Base-by-base conservation (phyloP, 53 echinoderm and acorn worm genomes). In the Antedon mediterranea region DNA sequence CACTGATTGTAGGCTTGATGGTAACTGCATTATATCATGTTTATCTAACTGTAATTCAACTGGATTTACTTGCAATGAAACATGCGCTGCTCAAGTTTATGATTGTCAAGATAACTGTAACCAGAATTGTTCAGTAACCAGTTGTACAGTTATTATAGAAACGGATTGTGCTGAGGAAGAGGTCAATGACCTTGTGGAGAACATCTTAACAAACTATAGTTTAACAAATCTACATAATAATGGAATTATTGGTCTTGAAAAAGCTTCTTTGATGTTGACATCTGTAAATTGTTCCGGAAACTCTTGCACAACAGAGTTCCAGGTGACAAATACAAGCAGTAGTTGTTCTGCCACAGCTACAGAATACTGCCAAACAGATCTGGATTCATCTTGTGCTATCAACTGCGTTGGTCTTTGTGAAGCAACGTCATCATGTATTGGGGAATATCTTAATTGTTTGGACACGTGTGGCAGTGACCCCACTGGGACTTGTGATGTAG, bases 31-130 rank as follows among this genome's bases (percentile, higher is more conserved):
- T 32, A 9, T 6, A 14, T 28, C 20, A 7, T 76, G 76, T 23
- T 33, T 76, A 3, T 28, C 20, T 4, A 76, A 28, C 28, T 76
- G 76, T 33, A 33, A 76, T 33, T 9, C 9, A 28, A 33, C 34
- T 34, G 7, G 9, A 5, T 28, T 18, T 26, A 57, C 3, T 2
- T 57, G 57, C 34, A 76, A 76, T 76, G 76, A 33, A 33, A 76
- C 76, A 76, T 33, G 34, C 76, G 23, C 33, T 28, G 32, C 6
- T 28, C 6, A 34, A 27, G 11, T 9, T 20, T 82, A 74, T 73
- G 76, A 73, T 32, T 87, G 87, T 71, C 29, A 43, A n/a, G 43
- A 75, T 13, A 29, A 18, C 20, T 87, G 87, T 76, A 31, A 77
- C 11, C 20, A 23, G 26, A 87, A 87, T 75, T 87, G 87, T 32